Evolutionary conservation across 1,140 invertebrate genomes (phyloP), one percentile per base, ranked within the genome.

Genomic region (Mamestra configurata): DNA sequence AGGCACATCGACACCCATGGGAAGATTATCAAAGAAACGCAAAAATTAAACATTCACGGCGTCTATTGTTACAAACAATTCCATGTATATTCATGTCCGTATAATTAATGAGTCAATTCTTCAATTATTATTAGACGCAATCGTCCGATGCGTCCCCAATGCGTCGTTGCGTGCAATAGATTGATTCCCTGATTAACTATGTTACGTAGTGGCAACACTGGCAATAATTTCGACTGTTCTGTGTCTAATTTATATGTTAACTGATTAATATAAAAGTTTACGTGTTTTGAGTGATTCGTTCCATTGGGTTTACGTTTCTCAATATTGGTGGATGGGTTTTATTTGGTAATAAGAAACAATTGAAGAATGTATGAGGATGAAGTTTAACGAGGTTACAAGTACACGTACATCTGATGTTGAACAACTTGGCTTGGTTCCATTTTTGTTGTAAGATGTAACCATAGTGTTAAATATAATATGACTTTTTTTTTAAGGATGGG

Each of bases 101-200:
- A 40, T 76, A 76, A 76, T 76, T 76, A 76, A 76, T 76, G 22
- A 64, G 73, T 46, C 10, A 76, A 76, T 76, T 76, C 61, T 76
- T 76, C 72, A 22, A 57, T 73, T 76, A 35, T 64, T 76, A 76
- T 43, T n/a, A 46, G 49, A 70, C 51, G 77, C 77, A 78, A 57
- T 70, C 64, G 64, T 57, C 22, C 49, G 24, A 59, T 70, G 46
- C 37, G 64, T 70, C 55, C 64, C 77, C 61, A 57, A 78, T 78
- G 77, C 66, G 76, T 55, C 64, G 18, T 70, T 55, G 66, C 64
- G 35, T 55, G 77, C 77, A 71, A 77, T 78, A 70, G 77, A 78
- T 78, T 70, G 35, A 18, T 59, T 57, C 46, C 57, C 53, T 49
- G 57, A 76, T 61, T 43, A 64, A 76, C 10, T 55, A n/a, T 18